Base-by-base conservation (phyloP, 2,797 vertebrate species). In the Anomalospiza imberbis region DNA sequence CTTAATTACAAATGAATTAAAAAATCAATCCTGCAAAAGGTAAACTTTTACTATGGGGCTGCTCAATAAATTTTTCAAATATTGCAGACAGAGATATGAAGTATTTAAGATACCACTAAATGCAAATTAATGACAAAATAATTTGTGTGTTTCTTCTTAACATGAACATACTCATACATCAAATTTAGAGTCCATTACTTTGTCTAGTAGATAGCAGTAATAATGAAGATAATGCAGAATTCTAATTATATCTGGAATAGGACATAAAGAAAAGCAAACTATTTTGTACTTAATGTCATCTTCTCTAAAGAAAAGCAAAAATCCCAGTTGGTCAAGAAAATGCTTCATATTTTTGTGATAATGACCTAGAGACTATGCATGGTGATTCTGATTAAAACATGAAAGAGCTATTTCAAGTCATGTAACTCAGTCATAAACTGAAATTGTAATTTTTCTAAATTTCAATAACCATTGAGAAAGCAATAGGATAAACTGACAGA, bases 1-100 rank as follows among this genome's bases (percentile, higher is more conserved):
- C 78, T 92, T 95, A 93, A 94, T 96, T 96, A 70, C 71, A 85
- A 95, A 94, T 86, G 47, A 85, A 94, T 75, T 95, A 93, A 55
- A 92, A 95, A 96, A 93, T 94, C 78, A 88, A 78, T 95, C 26
- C n/a, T 89, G 18, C n/a, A 78, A 90, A 96, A 93, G 25, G 48
- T 88, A 95, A 96, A 85, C 36, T 93, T 95, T 91, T 79, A 82
- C 62, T 91, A 53, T 54, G n/a, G 13, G 16, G 25, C n/a, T 65
- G 25, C 45, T 58, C 79, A 79, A 89, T 91, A 57, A 31, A 36
- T 89, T 95, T 96, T 92, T 92, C 57, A 95, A 93, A 87, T 87
- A 76, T 61, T 84, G 17, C 58, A 88, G 65, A 57, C 48, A 90
- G 88, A 91, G 22, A 89, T 67, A 68, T 44, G 68, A 88, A 95